These are phyloP conservation scores for Lithophane socia DNA, from an alignment of 2,888 invertebrate genomes.

Conservation along the genomic window DNA sequence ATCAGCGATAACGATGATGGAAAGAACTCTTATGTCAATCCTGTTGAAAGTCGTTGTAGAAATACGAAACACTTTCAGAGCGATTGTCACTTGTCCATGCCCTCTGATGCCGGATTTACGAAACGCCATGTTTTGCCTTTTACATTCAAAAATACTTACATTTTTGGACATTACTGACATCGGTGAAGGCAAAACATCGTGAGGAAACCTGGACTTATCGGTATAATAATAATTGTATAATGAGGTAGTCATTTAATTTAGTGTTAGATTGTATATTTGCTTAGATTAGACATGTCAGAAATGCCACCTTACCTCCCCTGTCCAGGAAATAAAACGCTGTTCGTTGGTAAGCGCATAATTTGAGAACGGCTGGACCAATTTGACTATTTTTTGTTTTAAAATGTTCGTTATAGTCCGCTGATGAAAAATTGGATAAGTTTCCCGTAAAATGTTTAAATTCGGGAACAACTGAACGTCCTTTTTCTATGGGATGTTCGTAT, in stretches of 20 bases:
- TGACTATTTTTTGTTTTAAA: not conserved
- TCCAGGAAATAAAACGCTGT: not conserved
- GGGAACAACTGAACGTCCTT: not conserved
- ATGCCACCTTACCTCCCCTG: no score
- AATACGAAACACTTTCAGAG: no score
- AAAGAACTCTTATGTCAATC: no score
- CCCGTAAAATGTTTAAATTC: not conserved
- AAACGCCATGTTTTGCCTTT: not conserved
- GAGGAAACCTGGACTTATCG: not conserved
- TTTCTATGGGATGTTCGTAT: not conserved
- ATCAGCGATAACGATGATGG: no score
- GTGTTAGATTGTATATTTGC: no score
- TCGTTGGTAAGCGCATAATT: not conserved
- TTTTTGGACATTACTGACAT: not conserved
- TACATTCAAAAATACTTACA: not conserved
- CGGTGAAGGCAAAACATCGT: not conserved
- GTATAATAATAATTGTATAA: not conserved
- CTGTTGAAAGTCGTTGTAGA: no score
- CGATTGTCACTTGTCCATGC: no score
- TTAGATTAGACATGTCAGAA: no score
- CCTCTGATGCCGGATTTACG: not conserved
- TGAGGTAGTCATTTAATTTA: no score
- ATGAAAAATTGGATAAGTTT: not conserved
- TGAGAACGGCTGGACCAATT: not conserved
- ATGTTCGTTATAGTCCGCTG: not conserved